These are phyloP conservation scores for Andrena haemorrhoa DNA, from an alignment of 2,888 invertebrate genomes.

Conservation along the genomic window DNA sequence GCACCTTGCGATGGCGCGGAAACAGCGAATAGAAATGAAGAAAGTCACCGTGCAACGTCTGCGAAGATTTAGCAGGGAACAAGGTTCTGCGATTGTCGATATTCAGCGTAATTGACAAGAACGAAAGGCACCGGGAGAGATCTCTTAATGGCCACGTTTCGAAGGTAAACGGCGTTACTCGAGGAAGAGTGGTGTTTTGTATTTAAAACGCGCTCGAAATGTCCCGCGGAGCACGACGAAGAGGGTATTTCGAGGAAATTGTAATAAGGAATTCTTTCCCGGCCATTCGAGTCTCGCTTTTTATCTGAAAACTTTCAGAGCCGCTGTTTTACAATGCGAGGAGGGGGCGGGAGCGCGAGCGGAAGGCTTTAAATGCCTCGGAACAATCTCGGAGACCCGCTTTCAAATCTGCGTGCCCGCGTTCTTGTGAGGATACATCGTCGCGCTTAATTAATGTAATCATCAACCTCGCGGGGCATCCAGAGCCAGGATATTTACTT, in stretches of 20 bases:
- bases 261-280: constrained; percentile 56
- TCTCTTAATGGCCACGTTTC: constrained; percentile 34
- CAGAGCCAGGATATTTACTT: constrained; percentile 2
- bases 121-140: constrained; percentile 27
- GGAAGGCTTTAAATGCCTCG: constrained; percentile 39
- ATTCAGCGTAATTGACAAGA: constrained; percentile 33
- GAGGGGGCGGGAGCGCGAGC: not conserved
- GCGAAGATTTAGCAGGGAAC: not conserved
- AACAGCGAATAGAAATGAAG: too few relatives aligned
- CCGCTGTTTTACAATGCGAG: constrained; percentile 9
- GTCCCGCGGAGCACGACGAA: constrained; percentile 7
- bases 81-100: constrained; percentile 11
- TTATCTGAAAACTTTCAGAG: constrained; percentile 35
- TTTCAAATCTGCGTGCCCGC: constrained; percentile 1
- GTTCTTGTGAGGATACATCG: constrained; percentile 30
- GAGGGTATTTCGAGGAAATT: constrained; percentile 46
- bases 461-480: constrained; percentile 11
- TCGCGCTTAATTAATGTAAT: constrained; percentile 46
- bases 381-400: constrained; percentile 41
- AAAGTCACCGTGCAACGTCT: not conserved
- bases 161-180: constrained; percentile 32
- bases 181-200: constrained; percentile 33
- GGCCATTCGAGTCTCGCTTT: constrained; percentile 23
- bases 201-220: constrained; percentile 34
- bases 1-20: too few relatives aligned